phyloP scores from a whole-genome alignment of 2,888 invertebrate genomes.

The Drosophila neonasuta region DNA sequence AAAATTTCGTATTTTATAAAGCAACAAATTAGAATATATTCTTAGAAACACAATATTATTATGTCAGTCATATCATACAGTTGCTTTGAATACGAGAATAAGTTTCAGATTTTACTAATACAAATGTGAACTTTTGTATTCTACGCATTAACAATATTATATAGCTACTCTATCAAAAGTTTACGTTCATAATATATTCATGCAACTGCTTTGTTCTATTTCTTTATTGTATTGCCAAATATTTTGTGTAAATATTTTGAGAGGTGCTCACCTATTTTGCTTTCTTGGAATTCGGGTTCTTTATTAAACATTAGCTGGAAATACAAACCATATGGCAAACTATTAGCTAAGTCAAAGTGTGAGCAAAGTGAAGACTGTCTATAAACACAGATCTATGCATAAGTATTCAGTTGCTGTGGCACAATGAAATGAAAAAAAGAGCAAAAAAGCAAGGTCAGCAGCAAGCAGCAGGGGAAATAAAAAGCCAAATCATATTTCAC shows the following conservation, averaged over 20 bases:
- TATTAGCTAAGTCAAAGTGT: slow-evolving; percentile 40
- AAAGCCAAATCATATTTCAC: slow-evolving; percentile 67
- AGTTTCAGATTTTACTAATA: too few species aligned
- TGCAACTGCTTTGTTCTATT: not conserved
- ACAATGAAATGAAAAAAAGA: not conserved
- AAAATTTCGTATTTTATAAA: too few species aligned
- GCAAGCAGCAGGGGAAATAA: slow-evolving; percentile 22
- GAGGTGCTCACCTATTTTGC: not conserved
- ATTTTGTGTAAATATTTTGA: not conserved
- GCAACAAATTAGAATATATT: too few species aligned
- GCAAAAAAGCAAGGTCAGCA: slow-evolving; percentile 13
- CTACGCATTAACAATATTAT: not conserved
- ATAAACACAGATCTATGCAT: slow-evolving; percentile 20
- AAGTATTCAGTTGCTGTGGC: slow-evolving; percentile 23
- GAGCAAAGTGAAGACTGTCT: slow-evolving; percentile 15
- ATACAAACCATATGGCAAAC: slow-evolving; percentile 31
- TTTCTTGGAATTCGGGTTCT: slow-evolving; percentile 3
- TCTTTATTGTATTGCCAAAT: not conserved
- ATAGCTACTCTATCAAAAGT: not conserved
- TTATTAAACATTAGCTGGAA: slow-evolving; percentile 16
- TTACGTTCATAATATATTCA: not conserved
- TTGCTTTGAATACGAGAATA: too few species aligned
- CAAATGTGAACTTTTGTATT: too few species aligned
- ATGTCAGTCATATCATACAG: too few species aligned
- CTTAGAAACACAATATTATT: too few species aligned